A percentile compares a stretch with the other conserved stretches of the same genome.
Conservation (phyloP, 37 sponge, comb jelly and placozoan genomes). For the Halichondria panicea region DNA sequence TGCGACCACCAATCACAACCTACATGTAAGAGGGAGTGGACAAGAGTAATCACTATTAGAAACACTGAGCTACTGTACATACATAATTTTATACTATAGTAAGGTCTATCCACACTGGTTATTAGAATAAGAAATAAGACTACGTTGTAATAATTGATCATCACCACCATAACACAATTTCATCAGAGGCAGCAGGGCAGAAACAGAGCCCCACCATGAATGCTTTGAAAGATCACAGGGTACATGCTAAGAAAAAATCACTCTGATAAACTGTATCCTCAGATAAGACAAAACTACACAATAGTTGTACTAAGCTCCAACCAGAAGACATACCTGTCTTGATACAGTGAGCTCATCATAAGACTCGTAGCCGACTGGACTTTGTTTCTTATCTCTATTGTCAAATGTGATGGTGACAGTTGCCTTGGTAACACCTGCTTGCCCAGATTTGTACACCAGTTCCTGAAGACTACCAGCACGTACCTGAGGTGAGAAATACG, state of each 20-base stretch:
- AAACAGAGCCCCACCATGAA: no score
- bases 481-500: slow-evolving; percentile 50
- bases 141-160: not conserved
- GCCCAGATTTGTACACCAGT: slow-evolving; percentile 97
- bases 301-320: no score
- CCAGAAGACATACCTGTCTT: slow-evolving; percentile 69
- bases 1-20: slow-evolving; percentile 98
- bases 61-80: not conserved
- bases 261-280: no score
- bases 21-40: not conserved
- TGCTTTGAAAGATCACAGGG: no score
- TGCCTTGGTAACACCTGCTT: slow-evolving; percentile 97
- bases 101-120: no score
- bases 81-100: no score
- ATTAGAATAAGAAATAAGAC: not conserved
- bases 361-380: slow-evolving; percentile 94
- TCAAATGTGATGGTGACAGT: slow-evolving; percentile 98
- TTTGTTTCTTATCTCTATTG: slow-evolving; percentile 90
- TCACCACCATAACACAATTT: no score
- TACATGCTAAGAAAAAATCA: no score
- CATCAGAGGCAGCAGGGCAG: no score
- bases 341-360: slow-evolving; percentile 90
- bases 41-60: not conserved
- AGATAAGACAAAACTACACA: no score
- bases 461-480: slow-evolving; percentile 96